These are phyloP conservation scores for Argyra leucocephala DNA, from an alignment of 2,888 invertebrate species.

Conservation along the genomic window DNA sequence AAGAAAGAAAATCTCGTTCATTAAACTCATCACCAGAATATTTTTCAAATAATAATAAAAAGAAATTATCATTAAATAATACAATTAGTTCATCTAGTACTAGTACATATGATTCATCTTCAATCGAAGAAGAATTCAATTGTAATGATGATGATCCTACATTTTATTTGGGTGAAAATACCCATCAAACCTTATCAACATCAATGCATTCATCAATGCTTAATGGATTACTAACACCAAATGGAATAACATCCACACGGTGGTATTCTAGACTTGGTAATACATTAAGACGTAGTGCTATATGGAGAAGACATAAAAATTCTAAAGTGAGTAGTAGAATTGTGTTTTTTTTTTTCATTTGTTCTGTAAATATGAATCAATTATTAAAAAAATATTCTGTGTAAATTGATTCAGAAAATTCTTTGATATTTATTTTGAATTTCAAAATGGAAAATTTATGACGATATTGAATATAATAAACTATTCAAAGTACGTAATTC, in stretches of 20 bases:
- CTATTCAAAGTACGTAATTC: no score
- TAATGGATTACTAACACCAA: not conserved
- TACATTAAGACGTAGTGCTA: conserved; percentile 21
- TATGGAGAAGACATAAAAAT: conserved; percentile 16
- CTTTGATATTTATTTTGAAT: no score
- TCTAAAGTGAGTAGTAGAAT: not conserved
- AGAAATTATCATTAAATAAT: conserved; percentile 26
- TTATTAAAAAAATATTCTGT: no score
- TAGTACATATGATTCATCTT: not conserved
- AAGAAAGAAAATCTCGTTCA: conserved; percentile 33
- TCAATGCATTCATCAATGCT: not conserved
- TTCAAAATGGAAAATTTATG: no score
- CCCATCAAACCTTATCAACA: not conserved
- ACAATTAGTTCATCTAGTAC: not conserved
- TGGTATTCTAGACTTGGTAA: conserved; percentile 24
- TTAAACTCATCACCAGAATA: conserved; percentile 39
- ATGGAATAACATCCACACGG: conserved; percentile 8
- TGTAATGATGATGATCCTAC: not conserved
- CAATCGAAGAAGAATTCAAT: not conserved
- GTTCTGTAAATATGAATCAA: no score
- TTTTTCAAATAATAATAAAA: conserved; percentile 27
- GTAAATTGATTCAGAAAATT: no score
- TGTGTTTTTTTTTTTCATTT: no score
- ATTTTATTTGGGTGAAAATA: not conserved
- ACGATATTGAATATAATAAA: no score